These are phyloP conservation scores for Sciurus niger DNA, from an alignment of 2,113 vertebrate species.

Conservation along the genomic window DNA sequence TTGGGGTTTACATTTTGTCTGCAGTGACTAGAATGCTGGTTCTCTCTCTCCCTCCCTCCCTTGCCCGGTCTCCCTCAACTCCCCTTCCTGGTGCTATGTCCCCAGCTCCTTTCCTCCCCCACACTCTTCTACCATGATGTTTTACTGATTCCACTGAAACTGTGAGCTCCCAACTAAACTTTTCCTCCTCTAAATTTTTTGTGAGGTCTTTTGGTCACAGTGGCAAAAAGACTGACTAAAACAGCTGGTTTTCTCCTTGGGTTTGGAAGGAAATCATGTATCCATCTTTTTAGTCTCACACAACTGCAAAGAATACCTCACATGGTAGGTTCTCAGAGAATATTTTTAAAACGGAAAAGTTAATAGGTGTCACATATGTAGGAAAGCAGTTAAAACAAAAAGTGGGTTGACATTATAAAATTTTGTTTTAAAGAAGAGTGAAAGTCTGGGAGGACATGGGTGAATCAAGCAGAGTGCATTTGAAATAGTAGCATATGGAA, in stretches of 20 bases:
- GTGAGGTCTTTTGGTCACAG: no score
- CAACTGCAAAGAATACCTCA: not conserved
- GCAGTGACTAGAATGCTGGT: no score
- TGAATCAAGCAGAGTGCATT: not conserved
- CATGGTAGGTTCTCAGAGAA: not conserved
- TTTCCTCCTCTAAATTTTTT: no score
- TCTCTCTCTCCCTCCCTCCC: no score
- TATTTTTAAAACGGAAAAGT: not conserved
- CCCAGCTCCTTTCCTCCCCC: no score
- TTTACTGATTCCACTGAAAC: no score
- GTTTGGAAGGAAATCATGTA: not conserved
- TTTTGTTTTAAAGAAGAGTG: not conserved
- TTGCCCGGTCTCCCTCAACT: no score
- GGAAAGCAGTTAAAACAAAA: constrained; percentile 7
- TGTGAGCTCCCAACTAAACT: no score
- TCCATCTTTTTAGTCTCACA: not conserved
- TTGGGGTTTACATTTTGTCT: no score
- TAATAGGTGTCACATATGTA: not conserved
- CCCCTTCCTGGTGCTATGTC: no score
- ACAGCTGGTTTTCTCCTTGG: not conserved
- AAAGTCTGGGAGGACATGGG: not conserved
- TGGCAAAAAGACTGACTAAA: no score
- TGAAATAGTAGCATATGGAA: not conserved
- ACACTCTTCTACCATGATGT: no score
- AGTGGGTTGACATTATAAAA: not conserved